Evolutionary conservation across 1,140 invertebrate genomes (phyloP).

Genomic region (Melitaea cinxia): DNA sequence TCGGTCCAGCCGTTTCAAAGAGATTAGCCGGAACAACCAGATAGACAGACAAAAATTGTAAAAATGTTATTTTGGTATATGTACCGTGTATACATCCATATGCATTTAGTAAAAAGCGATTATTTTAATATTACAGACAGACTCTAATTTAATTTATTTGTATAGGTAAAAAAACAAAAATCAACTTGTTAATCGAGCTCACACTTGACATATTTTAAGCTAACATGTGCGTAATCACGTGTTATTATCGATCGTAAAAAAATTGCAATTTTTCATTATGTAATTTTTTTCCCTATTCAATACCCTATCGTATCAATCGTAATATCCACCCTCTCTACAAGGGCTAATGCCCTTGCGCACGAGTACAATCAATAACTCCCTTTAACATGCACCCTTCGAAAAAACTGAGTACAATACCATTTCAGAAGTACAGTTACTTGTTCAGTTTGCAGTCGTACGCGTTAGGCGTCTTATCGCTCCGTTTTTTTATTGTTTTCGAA

Average conservation of each 20-base stretch:
- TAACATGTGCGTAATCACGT: constrained; percentile 2
- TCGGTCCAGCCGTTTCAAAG: too few species aligned
- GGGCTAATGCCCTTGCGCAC: constrained; percentile 67
- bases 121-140: too few species aligned
- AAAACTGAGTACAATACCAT: not conserved
- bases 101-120: too few species aligned
- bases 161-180: too few species aligned
- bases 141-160: too few species aligned
- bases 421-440: not conserved
- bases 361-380: constrained; percentile 72
- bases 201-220: not conserved
- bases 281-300: not conserved
- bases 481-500: constrained; percentile 71
- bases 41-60: too few species aligned
- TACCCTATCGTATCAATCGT: constrained; percentile 34
- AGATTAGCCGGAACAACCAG: too few species aligned
- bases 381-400: constrained; percentile 15
- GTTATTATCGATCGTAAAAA: constrained; percentile 10
- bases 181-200: not conserved
- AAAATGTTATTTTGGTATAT: too few species aligned
- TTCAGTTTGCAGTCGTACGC: constrained; percentile 47
- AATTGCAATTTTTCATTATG: not conserved
- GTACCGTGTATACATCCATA: too few species aligned
- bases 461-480: constrained; percentile 62
- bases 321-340: constrained; percentile 47